Conservation (phyloP, 2,797 vertebrate genomes). For the Lithobates pipiens region DNA sequence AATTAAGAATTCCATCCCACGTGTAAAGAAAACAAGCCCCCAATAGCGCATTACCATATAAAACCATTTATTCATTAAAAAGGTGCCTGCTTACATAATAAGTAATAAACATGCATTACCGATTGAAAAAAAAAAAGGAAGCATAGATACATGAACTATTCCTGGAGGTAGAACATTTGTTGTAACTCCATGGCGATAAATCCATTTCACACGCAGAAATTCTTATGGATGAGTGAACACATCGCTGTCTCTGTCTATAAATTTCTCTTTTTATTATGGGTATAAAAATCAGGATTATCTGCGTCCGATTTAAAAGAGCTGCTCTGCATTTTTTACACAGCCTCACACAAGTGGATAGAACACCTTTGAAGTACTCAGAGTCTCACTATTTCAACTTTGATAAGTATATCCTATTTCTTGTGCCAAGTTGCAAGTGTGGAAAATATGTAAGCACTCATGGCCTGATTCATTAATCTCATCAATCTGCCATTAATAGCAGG, state of each 20-base stretch:
- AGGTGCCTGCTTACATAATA: too few species aligned
- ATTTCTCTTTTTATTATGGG: conserved; percentile 13
- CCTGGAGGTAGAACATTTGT: too few species aligned
- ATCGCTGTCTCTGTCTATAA: background rate
- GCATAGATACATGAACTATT: too few species aligned
- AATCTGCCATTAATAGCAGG: conserved; percentile 45
- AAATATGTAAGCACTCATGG: conserved; percentile 37
- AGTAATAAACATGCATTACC: too few species aligned
- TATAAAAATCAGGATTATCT: conserved; percentile 28
- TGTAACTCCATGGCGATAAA: background rate
- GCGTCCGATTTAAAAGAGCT: conserved; percentile 15
- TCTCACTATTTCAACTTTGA: conserved; percentile 16
- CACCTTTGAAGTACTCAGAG: conserved; percentile 35
- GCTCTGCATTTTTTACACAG: conserved; percentile 2
- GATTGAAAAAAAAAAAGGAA: too few species aligned
- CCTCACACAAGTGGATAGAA: background rate
- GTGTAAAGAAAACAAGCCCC: too few species aligned
- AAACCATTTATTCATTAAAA: too few species aligned
- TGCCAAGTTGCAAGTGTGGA: conserved; percentile 31
- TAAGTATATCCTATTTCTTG: conserved; percentile 29
- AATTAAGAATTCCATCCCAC: too few species aligned
- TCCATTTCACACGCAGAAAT: background rate
- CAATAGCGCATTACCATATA: too few species aligned
- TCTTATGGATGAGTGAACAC: background rate
- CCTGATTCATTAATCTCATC: conserved; percentile 44